Conservation (phyloP, 2,888 invertebrate species). For the Catocala sponsa region DNA sequence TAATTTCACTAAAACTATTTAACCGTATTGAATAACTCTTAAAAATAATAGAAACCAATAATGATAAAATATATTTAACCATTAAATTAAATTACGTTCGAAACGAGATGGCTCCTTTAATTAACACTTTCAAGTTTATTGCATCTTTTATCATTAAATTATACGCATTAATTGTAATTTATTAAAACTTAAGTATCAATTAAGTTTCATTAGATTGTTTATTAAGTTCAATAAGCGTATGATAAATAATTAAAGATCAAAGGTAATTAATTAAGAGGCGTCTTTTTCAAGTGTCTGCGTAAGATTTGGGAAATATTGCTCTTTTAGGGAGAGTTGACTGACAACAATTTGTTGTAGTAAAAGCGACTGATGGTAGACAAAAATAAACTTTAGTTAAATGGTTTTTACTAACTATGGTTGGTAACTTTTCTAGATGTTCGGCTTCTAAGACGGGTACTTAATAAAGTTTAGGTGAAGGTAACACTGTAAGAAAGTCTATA, state of each 20-base stretch:
- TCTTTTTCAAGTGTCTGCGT: constrained; percentile 11
- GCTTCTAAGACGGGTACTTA: no score
- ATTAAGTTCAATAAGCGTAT: constrained; percentile 42
- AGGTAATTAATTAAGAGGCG: constrained; percentile 34
- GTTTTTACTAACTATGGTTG: no score
- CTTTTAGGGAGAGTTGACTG: constrained; percentile 4
- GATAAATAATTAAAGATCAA: constrained; percentile 42
- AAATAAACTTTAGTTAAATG: no score
- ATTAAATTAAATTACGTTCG: constrained; percentile 34
- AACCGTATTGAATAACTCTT: background rate
- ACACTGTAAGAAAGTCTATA: no score
- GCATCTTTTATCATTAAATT: constrained; percentile 41
- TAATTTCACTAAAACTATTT: background rate
- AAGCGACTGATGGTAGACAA: background rate
- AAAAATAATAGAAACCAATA: constrained; percentile 17
- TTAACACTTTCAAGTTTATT: constrained; percentile 30
- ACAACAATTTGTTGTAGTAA: constrained; percentile 1
- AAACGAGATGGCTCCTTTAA: constrained; percentile 28
- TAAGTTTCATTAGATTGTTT: constrained; percentile 43
- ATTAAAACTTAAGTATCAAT: constrained; percentile 42
- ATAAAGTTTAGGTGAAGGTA: no score
- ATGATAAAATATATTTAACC: constrained; percentile 23
- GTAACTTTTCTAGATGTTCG: no score
- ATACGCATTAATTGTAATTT: constrained; percentile 37
- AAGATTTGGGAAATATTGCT: constrained; percentile 4